Base-by-base conservation (phyloP, 2,888 invertebrate species). In the Xestia c-nigrum region DNA sequence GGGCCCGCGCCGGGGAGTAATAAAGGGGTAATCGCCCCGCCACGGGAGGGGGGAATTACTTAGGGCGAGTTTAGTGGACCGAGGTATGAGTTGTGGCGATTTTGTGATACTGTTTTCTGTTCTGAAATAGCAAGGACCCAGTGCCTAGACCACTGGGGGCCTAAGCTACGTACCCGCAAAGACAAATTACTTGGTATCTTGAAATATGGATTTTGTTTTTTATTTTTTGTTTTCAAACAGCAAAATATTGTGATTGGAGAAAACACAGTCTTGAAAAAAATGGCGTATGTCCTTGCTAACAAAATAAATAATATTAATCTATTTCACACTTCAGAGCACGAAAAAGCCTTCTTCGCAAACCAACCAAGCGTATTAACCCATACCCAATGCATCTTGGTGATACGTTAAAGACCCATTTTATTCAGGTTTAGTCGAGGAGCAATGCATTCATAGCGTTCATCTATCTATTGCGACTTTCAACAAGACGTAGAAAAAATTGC, bases 21-120 rank as follows among this genome's bases (percentile, higher is more conserved):
- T 95, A 94, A 95, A 95, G 94, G 95, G 95, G 95, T 96, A 95
- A 95, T 95, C 95, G 93, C 94, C 95, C 94, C 93, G 90, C 89
- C 86, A 87, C 87, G 92, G 91, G 92, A 85, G 92, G 93, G 92
- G 90, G 87, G 93, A 93, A 93, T 93, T 93, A 93, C 93, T 91
- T 91, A 91, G 91, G 90, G 90, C 80, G 87, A 85, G 85, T 83
- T 85, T 75, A 83, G 78, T 89, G 89, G 90, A 81, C 57, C 84
- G 88, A 91, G 87, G 64, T 72, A 83, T n/a, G 72, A 86, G 89
- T 77, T 81, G 68, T 31, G 78, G 92, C 91, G 90, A 76, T 74
- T 82, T 73, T 61, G 66, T 63, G 40, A 10, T 59, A 16, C 43
- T 74, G 40, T 59, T 70, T 52, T 74, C 64, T 81, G 5, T 76